Evolutionary conservation across 2,888 invertebrate genomes (phyloP), one percentile per base, ranked within the genome.

Genomic region (Cryptocephalus moraei): DNA sequence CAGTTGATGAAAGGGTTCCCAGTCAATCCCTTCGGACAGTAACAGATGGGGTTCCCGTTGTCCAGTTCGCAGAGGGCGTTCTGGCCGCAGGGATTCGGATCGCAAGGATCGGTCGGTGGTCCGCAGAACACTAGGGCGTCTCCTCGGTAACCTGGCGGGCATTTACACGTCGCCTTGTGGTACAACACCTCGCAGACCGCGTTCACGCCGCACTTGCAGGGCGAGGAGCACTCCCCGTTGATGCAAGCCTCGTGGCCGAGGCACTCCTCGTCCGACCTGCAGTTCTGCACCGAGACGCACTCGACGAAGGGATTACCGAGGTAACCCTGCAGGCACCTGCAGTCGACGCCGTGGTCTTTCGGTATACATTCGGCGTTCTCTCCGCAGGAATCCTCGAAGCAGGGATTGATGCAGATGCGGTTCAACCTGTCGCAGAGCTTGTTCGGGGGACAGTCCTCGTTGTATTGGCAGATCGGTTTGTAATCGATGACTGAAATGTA

Each of bases 1-100:
- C 91, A 91, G 71, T 82, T 86, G 65, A 84, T 81, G 67, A 91
- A 91, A 39, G 92, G 92, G 77, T 92, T 91, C 68, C 92, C 92
- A 4, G 91, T 91, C 53, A 89, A 74, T 51, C 90, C 91, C 68
- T 86, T 89, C 0, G 91, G 91, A 64, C 92, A 92, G 73, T 79
- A 88, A 63, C 92, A 93, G 56, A 91, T 86, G 2, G 91, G 91
- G 67, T 84, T 86, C 44, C 89, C 91, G 59, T 84, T 81, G 59
- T 90, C 88, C 43, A 82, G 77, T 72, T 90, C 89, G 65, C 92
- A 93, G 53, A 86, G 71, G 1, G 92, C 91, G 62, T 86, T 85
- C 2, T 76, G 70, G n/a, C 91, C 91, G 61, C 91, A 91, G n/a
- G 91, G 91, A 69, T 85, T 90, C 22, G 88, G 87, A 52, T 79